phyloP scores from a whole-genome alignment of 2,797 vertebrate species.

The Sebastes oblongus region DNA sequence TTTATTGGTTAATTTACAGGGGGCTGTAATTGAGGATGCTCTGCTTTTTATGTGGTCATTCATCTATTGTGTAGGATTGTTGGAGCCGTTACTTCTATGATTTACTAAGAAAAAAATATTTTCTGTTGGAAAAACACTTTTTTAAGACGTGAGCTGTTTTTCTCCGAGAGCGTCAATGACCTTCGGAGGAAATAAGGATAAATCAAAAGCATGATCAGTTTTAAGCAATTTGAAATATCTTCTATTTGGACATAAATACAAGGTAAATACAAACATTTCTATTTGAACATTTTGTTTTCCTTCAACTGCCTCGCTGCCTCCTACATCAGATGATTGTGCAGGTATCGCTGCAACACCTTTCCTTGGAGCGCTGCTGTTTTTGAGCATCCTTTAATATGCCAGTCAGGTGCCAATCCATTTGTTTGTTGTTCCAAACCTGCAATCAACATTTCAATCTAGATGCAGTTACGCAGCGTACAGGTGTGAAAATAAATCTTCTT shows the following conservation, averaged over 20 bases:
- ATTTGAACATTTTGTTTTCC: background rate
- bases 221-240: background rate
- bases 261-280: background rate
- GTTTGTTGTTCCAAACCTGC: conserved; percentile 44
- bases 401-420: conserved; percentile 26
- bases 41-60: background rate
- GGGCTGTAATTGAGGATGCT: background rate
- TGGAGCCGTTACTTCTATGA: background rate
- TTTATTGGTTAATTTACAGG: background rate
- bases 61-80: background rate
- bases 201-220: background rate
- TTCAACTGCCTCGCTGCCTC: background rate
- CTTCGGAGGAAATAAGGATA: background rate
- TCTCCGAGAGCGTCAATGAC: background rate
- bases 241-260: background rate
- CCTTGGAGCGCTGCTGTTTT: background rate
- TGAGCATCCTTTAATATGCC: conserved; percentile 14
- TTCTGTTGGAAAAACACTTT: background rate
- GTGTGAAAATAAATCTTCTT: conserved; percentile 52
- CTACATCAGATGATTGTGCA: background rate
- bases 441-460: conserved; percentile 58
- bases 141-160: background rate
- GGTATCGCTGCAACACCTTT: background rate
- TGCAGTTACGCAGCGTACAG: conserved; percentile 34
- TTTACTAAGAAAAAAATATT: background rate